phyloP scores from a whole-genome alignment of 2,113 vertebrate genomes.

The Stictonetta naevosa region DNA sequence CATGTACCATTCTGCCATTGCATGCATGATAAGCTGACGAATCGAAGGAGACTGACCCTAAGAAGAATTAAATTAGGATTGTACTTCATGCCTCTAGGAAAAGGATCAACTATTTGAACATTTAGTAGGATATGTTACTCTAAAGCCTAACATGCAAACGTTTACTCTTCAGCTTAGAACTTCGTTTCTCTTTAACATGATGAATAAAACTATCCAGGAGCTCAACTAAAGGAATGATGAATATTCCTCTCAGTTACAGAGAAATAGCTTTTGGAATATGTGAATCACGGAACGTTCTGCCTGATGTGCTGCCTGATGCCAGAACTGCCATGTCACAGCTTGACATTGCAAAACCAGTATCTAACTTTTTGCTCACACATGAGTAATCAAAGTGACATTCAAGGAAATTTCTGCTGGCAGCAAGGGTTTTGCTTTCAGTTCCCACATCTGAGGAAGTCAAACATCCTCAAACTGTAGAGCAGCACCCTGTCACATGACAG shows the following conservation, averaged over 20 bases:
- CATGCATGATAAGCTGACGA: constrained; percentile 99
- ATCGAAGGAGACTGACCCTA: constrained; percentile 99
- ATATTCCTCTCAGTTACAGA: not conserved
- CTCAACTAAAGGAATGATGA: not conserved
- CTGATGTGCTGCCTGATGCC: not conserved
- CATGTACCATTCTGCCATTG: constrained; percentile 99
- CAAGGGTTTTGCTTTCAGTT: not conserved
- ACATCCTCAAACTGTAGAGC: not conserved
- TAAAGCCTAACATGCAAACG: not conserved
- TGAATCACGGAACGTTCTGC: not conserved
- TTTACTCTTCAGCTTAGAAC: not conserved
- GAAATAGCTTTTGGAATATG: not conserved
- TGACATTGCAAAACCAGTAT: not conserved
- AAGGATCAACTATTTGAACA: not conserved
- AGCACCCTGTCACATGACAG: not conserved
- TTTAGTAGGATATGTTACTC: not conserved
- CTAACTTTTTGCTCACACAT: not conserved
- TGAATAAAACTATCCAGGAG: not conserved
- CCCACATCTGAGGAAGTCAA: not conserved
- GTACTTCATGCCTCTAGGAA: not conserved
- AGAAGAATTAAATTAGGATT: constrained; percentile 3
- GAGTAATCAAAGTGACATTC: not conserved
- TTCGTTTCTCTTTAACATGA: not conserved
- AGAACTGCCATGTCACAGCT: not conserved
- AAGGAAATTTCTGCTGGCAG: not conserved